phyloP scores from a whole-genome alignment of 1,140 invertebrate species.

The Drosophila chauvacae region DNA sequence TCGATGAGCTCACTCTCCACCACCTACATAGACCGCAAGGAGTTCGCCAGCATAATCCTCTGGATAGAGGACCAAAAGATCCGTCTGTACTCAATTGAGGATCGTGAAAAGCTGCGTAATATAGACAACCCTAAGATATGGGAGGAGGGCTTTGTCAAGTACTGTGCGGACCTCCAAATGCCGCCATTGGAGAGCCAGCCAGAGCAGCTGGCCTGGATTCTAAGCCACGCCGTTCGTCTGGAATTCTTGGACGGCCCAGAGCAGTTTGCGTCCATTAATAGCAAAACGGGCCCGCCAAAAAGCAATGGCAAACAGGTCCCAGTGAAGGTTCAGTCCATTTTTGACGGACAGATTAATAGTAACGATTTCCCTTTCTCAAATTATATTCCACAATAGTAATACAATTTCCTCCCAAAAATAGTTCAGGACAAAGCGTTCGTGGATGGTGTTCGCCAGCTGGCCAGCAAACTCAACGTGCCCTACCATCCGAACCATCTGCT shows the following conservation, averaged over 20 bases:
- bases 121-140: conserved; percentile 87
- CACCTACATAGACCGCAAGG: conserved; percentile 88
- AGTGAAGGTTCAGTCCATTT: conserved; percentile 57
- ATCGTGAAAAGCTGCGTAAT: conserved; percentile 89
- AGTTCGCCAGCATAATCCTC: conserved; percentile 91
- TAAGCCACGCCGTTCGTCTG: conserved; percentile 92
- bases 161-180: conserved; percentile 90
- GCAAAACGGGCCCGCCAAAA: conserved; percentile 86
- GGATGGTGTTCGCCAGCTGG: conserved; percentile 90
- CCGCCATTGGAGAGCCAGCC: conserved; percentile 85
- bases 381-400: neutral
- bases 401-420: conserved; percentile 76
- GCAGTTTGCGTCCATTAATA: conserved; percentile 89
- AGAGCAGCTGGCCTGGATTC: conserved; percentile 94
- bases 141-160: conserved; percentile 90
- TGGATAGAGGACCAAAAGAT: conserved; percentile 99
- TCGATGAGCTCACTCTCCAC: conserved; percentile 21
- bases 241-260: conserved; percentile 92
- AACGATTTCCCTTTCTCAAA: conserved; percentile 88
- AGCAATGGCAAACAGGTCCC: conserved; percentile 78
- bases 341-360: conserved; percentile 84
- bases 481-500: conserved; percentile 93
- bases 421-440: conserved; percentile 94
- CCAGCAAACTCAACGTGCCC: conserved; percentile 91
- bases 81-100: conserved; percentile 93